Base-by-base conservation (phyloP, 2,113 vertebrate species). In the Myxocyprinus asiaticus region DNA sequence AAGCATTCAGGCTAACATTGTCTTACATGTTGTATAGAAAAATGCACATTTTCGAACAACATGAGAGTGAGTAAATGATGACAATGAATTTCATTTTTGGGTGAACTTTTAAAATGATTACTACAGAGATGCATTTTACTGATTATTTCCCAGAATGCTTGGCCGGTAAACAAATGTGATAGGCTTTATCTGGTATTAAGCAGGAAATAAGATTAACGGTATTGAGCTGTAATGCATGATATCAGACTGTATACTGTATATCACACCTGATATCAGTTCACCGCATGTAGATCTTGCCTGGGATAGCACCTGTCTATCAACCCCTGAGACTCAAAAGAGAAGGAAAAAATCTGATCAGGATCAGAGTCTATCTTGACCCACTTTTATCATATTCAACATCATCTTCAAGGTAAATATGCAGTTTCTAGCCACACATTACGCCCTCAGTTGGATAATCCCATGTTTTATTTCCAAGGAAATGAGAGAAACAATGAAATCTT, bases 301-400 rank as follows among this genome's bases (percentile, higher is more conserved):
- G 10, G 55, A 61, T 11, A 59, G 55, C 3, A 3, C 6, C 9
- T 15, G 53, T 61, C n/a, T 61, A 44, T 59, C 56, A 73, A 44
- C 5, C n/a, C 43, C 70, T 61, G 43, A 43, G 43, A 73, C 56
- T 73, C 56, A 73, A 47, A 50, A 22, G n/a, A 47, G 56, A 73
- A 53, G 56, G 70, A 61, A 33, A 33, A 33, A 33, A 33, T 33
- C 22, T 33, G 22, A 33, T 33, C 22, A 33, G 22, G 22, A 33
- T 73, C 56, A 73, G 70, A 59, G 56, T 73, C n/a, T 45, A 42
- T 72, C 68, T 73, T 47, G 56, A 73, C 70, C 70, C 70, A 73
- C 53, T 59, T 73, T 73, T 33, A 33, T 33, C 22, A 33, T 33
- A 33, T 33, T 71, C 51, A 9, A 55, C 51, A 56, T 71, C 51